Conservation (phyloP, 2,113 vertebrate species). For the Pteronura brasiliensis region DNA sequence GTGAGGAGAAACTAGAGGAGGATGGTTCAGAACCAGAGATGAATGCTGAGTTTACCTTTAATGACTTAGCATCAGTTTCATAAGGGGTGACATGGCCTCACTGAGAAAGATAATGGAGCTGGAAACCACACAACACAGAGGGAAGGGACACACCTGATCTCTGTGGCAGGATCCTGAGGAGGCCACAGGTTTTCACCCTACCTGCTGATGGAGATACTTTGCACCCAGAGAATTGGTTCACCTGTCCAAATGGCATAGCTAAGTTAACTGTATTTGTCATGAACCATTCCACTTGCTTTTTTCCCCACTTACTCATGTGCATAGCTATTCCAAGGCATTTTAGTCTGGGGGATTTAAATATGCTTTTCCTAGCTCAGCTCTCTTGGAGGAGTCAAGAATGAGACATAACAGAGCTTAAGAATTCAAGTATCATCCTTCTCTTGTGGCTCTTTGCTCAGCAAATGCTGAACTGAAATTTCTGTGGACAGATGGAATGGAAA, state of each 20-base stretch:
- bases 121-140: not conserved
- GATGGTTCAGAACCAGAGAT: not conserved
- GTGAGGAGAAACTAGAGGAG: not conserved
- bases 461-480: constrained; percentile 8
- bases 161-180: not conserved
- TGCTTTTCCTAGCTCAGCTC: not conserved
- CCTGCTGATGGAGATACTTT: not conserved
- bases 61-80: not conserved
- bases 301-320: not conserved
- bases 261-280: not conserved
- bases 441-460: not conserved
- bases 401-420: not conserved
- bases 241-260: not conserved
- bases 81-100: not conserved
- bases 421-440: not conserved
- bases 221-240: not conserved
- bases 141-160: not conserved
- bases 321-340: not conserved
- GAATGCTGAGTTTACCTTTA: not conserved
- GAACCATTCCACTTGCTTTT: not conserved
- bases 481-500: not conserved
- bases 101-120: not conserved
- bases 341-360: not conserved
- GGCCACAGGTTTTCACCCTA: not conserved
- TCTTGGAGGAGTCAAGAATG: not conserved